phyloP scores from a whole-genome alignment of 2,888 invertebrate genomes.

The Campoletis raptor region DNA sequence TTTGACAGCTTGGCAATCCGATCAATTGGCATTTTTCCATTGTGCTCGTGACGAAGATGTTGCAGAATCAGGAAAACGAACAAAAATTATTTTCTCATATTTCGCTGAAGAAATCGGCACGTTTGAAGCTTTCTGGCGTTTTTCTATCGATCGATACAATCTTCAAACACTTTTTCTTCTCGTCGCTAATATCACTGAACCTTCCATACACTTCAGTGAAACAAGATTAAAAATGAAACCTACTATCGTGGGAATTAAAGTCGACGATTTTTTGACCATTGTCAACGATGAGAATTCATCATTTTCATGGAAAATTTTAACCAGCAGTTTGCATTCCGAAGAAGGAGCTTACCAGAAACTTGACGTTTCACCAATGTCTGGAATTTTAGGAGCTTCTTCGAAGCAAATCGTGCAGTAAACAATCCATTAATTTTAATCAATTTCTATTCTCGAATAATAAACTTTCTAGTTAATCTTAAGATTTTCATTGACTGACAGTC shows the following conservation, averaged over 20 bases:
- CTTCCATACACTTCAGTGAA: conserved; percentile 87
- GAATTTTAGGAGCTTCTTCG: conserved; percentile 85
- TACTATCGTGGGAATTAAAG: conserved; percentile 86
- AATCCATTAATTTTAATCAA: conserved; percentile 20
- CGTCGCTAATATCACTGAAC: conserved; percentile 88
- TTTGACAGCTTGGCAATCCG: conserved; percentile 85
- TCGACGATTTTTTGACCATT: conserved; percentile 84
- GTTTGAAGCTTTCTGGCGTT: conserved; percentile 89
- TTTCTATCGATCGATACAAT: conserved; percentile 87
- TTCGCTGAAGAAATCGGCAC: conserved; percentile 88
- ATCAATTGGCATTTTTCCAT: conserved; percentile 85
- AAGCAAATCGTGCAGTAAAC: conserved; percentile 86
- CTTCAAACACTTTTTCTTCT: conserved; percentile 87
- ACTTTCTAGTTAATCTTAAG: neutral
- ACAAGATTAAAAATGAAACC: conserved; percentile 88
- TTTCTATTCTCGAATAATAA: neutral
- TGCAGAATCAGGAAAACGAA: conserved; percentile 87
- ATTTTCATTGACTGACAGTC: neutral
- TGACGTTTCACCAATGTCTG: conserved; percentile 85
- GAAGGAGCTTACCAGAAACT: conserved; percentile 86
- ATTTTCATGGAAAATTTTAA: conserved; percentile 86
- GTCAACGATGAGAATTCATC: conserved; percentile 87
- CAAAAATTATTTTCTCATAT: conserved; percentile 88
- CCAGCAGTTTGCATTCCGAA: conserved; percentile 86
- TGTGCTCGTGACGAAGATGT: conserved; percentile 88